phyloP scores from a whole-genome alignment of 2,113 vertebrate genomes.

The Patagioenas fasciata region DNA sequence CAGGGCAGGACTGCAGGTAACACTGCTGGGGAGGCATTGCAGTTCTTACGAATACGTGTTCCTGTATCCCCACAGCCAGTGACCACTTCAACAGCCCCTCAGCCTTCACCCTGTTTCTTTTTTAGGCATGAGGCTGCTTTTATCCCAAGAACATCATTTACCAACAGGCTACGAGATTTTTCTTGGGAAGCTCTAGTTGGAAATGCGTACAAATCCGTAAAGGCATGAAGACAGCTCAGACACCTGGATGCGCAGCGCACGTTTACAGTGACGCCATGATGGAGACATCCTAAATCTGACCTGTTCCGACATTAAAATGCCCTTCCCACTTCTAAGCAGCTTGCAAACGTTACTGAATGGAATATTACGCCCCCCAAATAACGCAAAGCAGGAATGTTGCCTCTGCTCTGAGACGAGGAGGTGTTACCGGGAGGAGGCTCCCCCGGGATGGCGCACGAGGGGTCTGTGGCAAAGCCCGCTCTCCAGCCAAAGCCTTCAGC shows the following conservation, averaged over 20 bases:
- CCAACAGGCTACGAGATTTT: neutral
- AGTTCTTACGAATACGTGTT: too few relatives aligned
- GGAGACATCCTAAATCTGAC: neutral
- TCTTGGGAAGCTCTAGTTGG: neutral
- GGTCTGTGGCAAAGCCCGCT: fast-evolving
- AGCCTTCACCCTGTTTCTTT: neutral
- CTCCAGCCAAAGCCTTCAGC: neutral
- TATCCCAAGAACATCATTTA: neutral
- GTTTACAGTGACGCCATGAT: neutral
- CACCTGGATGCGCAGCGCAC: neutral
- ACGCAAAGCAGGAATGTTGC: fast-evolving
- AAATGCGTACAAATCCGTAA: neutral
- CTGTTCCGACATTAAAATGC: neutral
- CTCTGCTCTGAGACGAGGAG: neutral
- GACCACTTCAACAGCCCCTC: neutral
- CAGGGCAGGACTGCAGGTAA: neutral
- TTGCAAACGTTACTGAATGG: neutral
- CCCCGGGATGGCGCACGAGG: too few relatives aligned
- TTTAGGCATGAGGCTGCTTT: neutral
- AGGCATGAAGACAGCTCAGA: neutral
- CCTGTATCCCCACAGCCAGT: neutral
- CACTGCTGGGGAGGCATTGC: neutral
- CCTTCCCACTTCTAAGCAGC: neutral
- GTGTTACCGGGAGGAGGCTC: neutral
- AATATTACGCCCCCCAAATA: too few relatives aligned